A percentile compares a stretch with the other conserved stretches of the same genome.
phyloP scores from a whole-genome alignment of 2,113 vertebrate genomes.

The Hippocampus mohnikei region DNA sequence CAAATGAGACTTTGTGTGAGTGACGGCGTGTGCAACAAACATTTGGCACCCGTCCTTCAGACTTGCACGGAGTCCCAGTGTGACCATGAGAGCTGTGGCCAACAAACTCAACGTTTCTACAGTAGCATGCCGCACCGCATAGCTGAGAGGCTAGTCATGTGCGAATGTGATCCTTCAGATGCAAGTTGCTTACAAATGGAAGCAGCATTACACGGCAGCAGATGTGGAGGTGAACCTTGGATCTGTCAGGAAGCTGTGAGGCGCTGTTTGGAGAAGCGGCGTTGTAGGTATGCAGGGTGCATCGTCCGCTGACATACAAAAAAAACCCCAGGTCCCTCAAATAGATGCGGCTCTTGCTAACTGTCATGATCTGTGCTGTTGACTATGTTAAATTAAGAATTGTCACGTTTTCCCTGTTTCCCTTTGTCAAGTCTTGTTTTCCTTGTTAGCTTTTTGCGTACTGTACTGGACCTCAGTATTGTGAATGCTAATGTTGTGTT shows the following conservation, averaged over 20 bases:
- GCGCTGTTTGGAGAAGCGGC: conserved; percentile 69
- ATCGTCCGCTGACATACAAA: too few relatives aligned
- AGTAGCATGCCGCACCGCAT: conserved; percentile 72
- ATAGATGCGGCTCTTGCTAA: too few relatives aligned
- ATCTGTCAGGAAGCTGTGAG: conserved; percentile 78
- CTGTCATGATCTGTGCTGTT: too few relatives aligned
- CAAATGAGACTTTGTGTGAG: conserved; percentile 73
- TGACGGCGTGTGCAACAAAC: conserved; percentile 80
- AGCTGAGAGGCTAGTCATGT: conserved; percentile 83
- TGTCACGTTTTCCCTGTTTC: background rate
- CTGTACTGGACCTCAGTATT: background rate
- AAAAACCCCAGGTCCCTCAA: too few relatives aligned
- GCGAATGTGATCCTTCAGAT: conserved; percentile 76
- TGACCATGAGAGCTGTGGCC: conserved; percentile 72
- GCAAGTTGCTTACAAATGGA: conserved; percentile 74
- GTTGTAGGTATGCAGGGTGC: conserved; percentile 77
- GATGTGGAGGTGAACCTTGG: conserved; percentile 65
- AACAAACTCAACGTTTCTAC: conserved; percentile 76
- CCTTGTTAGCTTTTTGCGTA: too few relatives aligned
- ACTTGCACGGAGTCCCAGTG: conserved; percentile 73
- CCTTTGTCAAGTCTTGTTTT: too few relatives aligned
- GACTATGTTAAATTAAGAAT: too few relatives aligned
- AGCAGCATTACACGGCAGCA: conserved; percentile 75
- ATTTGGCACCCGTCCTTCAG: conserved; percentile 76
- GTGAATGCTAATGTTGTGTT: conserved; percentile 8